Percentiles rank a stretch among this genome's conserved stretches.
Evolutionary conservation across 2,888 invertebrate genomes (phyloP).

Genomic region (Caenorhabditis uteleia): DNA sequence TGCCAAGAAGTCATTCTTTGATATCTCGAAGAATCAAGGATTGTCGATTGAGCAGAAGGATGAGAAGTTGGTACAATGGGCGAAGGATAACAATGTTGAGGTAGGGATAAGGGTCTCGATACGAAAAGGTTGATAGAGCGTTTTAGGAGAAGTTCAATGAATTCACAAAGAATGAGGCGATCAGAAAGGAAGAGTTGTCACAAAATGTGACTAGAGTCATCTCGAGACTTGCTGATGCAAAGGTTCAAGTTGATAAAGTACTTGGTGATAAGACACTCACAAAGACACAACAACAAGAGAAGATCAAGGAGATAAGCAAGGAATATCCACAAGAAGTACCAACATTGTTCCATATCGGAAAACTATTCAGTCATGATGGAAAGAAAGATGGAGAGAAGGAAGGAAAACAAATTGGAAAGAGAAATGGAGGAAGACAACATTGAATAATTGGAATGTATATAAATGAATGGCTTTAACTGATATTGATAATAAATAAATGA

Average conservation of each 20-base stretch:
- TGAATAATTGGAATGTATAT: too few species aligned
- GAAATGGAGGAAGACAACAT: too few species aligned
- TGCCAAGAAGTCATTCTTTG: conserved; percentile 20
- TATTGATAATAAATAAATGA: too few species aligned
- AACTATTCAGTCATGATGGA: conserved; percentile 2
- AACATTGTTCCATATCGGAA: conserved; percentile 27
- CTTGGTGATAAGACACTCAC: conserved; percentile 27
- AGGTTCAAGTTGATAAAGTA: conserved; percentile 31
- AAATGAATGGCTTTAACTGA: too few species aligned
- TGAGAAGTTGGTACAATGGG: conserved; percentile 26
- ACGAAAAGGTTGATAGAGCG: background rate
- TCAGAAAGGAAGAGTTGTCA: conserved; percentile 24
- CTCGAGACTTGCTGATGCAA: conserved; percentile 26
- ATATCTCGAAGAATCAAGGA: conserved; percentile 29
- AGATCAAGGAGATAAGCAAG: conserved; percentile 26
- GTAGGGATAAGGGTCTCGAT: background rate
- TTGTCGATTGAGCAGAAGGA: conserved; percentile 34
- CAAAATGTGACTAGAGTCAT: conserved; percentile 35
- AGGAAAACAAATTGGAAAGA: too few species aligned
- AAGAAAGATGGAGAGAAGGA: background rate
- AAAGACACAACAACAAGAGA: conserved; percentile 24
- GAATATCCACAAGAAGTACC: conserved; percentile 27
- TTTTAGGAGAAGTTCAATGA: conserved; percentile 37
- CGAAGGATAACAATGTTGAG: conserved; percentile 19
- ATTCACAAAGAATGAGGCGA: conserved; percentile 12